Percentiles rank a stretch among this genome's conserved stretches.
phyloP scores from a whole-genome alignment of 1,140 invertebrate genomes.

The Tetramorium parvispinum region DNA sequence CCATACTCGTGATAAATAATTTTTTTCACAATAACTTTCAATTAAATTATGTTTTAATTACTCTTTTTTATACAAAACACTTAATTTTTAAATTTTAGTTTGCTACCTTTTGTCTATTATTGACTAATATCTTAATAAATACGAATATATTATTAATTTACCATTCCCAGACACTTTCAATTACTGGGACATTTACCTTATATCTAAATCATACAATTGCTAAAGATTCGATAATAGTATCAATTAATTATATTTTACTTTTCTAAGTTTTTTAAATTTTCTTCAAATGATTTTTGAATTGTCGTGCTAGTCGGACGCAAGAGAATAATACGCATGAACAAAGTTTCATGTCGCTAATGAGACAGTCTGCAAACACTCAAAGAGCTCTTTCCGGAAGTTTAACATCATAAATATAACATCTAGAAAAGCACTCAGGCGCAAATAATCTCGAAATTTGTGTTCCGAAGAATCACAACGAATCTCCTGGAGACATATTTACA shows the following conservation, averaged over 20 bases:
- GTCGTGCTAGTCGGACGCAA: neutral
- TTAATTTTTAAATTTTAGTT: too few relatives aligned
- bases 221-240: neutral
- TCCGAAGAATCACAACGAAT: constrained; percentile 31
- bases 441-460: constrained; percentile 45
- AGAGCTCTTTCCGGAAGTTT: neutral
- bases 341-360: constrained; percentile 35
- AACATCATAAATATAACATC: constrained; percentile 22
- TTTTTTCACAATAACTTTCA: too few relatives aligned
- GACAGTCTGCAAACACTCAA: constrained; percentile 18
- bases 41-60: too few relatives aligned
- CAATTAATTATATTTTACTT: neutral
- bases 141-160: too few relatives aligned
- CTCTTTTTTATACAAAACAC: too few relatives aligned
- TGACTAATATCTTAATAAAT: too few relatives aligned
- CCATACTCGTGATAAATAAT: too few relatives aligned
- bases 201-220: neutral
- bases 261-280: too few relatives aligned
- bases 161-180: too few relatives aligned
- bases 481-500: constrained; percentile 20
- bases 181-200: too few relatives aligned
- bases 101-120: too few relatives aligned
- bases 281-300: neutral
- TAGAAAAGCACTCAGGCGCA: neutral
- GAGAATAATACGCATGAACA: neutral